phyloP scores from a whole-genome alignment of 2,888 invertebrate genomes.

The Hirtodrosophila cameraria region DNA sequence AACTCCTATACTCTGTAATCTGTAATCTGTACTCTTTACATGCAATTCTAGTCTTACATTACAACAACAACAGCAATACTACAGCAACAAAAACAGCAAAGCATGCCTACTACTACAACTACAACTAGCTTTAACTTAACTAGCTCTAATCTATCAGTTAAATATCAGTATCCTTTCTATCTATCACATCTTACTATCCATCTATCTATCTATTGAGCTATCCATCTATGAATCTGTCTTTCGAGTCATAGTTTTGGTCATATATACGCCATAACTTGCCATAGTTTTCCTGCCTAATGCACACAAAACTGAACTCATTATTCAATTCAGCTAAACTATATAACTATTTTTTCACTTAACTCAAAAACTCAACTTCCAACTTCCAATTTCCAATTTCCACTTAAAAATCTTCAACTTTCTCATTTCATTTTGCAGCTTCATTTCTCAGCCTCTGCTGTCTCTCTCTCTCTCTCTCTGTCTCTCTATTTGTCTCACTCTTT shows the following conservation, averaged over 20 bases:
- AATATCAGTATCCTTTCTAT: constrained; percentile 36
- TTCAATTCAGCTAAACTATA: constrained; percentile 44
- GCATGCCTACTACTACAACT: constrained; percentile 18
- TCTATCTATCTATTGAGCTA: constrained; percentile 32
- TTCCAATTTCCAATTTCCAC: constrained; percentile 44
- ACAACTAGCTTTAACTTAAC: constrained; percentile 33
- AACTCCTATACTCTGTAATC: constrained; percentile 29
- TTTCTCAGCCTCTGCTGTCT: constrained; percentile 20
- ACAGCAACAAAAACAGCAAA: no score
- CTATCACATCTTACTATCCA: constrained; percentile 18
- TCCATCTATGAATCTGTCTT: constrained; percentile 35
- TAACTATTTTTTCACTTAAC: constrained; percentile 41
- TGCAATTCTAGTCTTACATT: constrained; percentile 82
- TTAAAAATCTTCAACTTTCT: constrained; percentile 66
- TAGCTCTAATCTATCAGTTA: constrained; percentile 63
- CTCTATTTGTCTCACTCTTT: constrained; percentile 21
- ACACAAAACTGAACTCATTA: constrained; percentile 71
- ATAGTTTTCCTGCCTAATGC: constrained; percentile 74
- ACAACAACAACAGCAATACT: constrained; percentile 47
- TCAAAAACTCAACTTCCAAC: constrained; percentile 21
- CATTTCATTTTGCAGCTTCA: constrained; percentile 56
- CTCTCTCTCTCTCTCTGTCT: constrained; percentile 22
- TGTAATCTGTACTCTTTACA: constrained; percentile 60
- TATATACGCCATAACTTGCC: constrained; percentile 83
- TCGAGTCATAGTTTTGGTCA: constrained; percentile 81